These are phyloP conservation scores for Polypedilum vanderplanki DNA, from an alignment of 1,140 invertebrate genomes.

Conservation along the genomic window DNA sequence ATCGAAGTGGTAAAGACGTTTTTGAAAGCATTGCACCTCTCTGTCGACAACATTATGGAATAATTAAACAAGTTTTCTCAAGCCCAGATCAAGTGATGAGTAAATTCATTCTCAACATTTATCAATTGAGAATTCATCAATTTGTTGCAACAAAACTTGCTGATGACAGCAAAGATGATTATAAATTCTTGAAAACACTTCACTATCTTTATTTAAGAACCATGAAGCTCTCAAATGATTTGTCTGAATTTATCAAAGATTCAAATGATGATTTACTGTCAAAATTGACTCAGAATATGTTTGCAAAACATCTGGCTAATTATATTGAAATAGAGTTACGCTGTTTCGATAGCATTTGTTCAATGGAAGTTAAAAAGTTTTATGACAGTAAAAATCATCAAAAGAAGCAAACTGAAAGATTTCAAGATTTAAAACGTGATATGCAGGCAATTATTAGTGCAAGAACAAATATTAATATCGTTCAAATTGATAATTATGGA, in stretches of 20 bases:
- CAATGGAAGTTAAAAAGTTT: constrained; percentile 70
- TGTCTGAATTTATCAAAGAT: constrained; percentile 68
- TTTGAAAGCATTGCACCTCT: constrained; percentile 87
- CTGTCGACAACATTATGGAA: constrained; percentile 79
- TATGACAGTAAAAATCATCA: constrained; percentile 93
- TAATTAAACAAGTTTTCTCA: constrained; percentile 90
- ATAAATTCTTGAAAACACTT: constrained; percentile 81
- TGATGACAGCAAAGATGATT: constrained; percentile 66
- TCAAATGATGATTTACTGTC: constrained; percentile 71
- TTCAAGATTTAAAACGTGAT: constrained; percentile 87
- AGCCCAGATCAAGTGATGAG: constrained; percentile 97
- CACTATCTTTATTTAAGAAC: constrained; percentile 85
- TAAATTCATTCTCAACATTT: constrained; percentile 95
- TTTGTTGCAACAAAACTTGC: constrained; percentile 72
- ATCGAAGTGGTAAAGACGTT: constrained; percentile 64
- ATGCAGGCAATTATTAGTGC: constrained; percentile 88
- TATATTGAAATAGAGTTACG: constrained; percentile 67
- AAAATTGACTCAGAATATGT: constrained; percentile 78
- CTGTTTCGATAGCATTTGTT: constrained; percentile 67
- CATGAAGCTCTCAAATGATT: constrained; percentile 62
- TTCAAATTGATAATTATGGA: constrained; percentile 89
- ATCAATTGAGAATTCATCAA: constrained; percentile 85
- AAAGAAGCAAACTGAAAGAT: constrained; percentile 74
- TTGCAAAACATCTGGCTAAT: constrained; percentile 68
- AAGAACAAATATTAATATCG: constrained; percentile 86